Evolutionary conservation across 2,797 vertebrate species (phyloP).

Genomic region (Sebastes vulpes): DNA sequence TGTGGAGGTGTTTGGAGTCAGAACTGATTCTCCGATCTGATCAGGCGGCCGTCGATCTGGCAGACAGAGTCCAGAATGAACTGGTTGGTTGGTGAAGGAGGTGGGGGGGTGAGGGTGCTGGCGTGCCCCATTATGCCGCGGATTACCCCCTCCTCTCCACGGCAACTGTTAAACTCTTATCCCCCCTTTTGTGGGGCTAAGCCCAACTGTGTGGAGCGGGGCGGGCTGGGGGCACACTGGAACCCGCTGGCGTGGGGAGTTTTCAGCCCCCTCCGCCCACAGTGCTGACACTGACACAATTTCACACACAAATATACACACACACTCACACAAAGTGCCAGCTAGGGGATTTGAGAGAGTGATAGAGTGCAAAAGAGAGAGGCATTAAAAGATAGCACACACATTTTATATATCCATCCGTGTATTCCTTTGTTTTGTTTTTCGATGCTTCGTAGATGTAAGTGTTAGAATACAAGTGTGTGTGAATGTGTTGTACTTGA

Average conservation of each 20-base stretch:
- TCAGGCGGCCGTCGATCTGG: slow-evolving; percentile 22
- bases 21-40: slow-evolving; percentile 2
- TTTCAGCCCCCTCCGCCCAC: slow-evolving; percentile 71
- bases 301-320: slow-evolving; percentile 51
- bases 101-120: background rate
- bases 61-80: slow-evolving; percentile 74
- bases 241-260: slow-evolving; percentile 84
- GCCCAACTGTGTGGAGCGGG: slow-evolving; percentile 69
- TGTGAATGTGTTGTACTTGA: slow-evolving; percentile 12
- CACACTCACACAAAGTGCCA: slow-evolving; percentile 72
- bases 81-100: slow-evolving; percentile 58
- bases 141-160: slow-evolving; percentile 77
- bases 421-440: background rate
- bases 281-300: slow-evolving; percentile 85
- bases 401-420: background rate
- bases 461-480: background rate
- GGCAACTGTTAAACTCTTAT: slow-evolving; percentile 77
- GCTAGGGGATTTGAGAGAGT: slow-evolving; percentile 73
- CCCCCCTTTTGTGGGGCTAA: slow-evolving; percentile 85
- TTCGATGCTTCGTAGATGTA: background rate
- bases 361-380: slow-evolving; percentile 41
- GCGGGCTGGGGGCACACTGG: slow-evolving; percentile 60
- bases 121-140: slow-evolving; percentile 75
- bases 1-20: slow-evolving; percentile 14
- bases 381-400: slow-evolving; percentile 5